Percentiles rank a stretch among this genome's conserved stretches.
phyloP scores from a whole-genome alignment of 2,888 invertebrate genomes.

The Trissonchulus latispiculum region DNA sequence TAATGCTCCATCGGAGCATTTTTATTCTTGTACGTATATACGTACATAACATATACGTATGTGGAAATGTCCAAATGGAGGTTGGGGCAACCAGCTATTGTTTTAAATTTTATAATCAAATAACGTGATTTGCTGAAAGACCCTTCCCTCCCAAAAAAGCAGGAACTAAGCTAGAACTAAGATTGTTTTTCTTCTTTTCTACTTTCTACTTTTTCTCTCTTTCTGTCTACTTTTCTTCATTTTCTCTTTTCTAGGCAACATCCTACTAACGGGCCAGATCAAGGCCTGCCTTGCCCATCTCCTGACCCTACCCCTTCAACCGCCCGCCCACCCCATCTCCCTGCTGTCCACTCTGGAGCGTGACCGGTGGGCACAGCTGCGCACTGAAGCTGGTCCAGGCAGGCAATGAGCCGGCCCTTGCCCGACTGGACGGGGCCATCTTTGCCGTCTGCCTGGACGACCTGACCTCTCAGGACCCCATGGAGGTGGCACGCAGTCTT shows the following conservation, averaged over 20 bases:
- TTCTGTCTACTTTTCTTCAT: too few species aligned
- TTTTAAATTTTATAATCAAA: too few species aligned
- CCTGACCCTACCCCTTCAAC: slow-evolving; percentile 54
- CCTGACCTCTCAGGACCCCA: slow-evolving; percentile 34
- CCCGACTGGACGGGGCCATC: slow-evolving; percentile 69
- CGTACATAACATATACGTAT: too few species aligned
- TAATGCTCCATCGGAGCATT: too few species aligned
- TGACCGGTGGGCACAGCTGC: slow-evolving; percentile 70
- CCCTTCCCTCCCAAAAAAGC: too few species aligned
- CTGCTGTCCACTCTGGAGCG: slow-evolving; percentile 71
- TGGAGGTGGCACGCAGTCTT: slow-evolving; percentile 56
- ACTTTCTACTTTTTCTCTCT: too few species aligned
- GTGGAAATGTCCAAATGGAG: too few species aligned
- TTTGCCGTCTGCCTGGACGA: slow-evolving; percentile 77
- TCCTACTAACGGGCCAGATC: slow-evolving; percentile 60
- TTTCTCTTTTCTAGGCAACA: slow-evolving; percentile 55
- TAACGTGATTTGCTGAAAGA: too few species aligned
- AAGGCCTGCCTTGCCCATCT: slow-evolving; percentile 65
- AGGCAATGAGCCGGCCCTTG: slow-evolving; percentile 59
- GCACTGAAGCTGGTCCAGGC: slow-evolving; percentile 55
- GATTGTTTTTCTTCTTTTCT: too few species aligned
- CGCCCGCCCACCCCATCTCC: slow-evolving; percentile 56
- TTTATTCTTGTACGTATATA: too few species aligned
- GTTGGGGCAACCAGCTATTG: too few species aligned
- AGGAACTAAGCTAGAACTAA: too few species aligned